Conservation (phyloP, 2,797 vertebrate genomes). For the Scolopax bukidnonensis region DNA sequence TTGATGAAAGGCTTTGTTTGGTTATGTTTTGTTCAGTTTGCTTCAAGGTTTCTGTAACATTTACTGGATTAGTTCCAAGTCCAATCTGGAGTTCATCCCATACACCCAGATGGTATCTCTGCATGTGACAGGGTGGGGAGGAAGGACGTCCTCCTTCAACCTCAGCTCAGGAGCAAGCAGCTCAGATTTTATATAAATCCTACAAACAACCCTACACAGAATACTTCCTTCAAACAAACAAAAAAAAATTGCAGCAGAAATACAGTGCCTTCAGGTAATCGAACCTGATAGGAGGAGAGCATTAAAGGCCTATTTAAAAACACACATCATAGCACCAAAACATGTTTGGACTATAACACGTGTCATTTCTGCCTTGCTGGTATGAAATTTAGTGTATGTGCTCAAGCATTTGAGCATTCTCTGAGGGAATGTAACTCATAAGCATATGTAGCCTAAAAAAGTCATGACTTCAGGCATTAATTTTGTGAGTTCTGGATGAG, state of each 20-base stretch:
- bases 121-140: neutral
- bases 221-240: neutral
- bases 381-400: neutral
- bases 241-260: neutral
- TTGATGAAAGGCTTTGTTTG: neutral
- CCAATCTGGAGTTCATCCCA: neutral
- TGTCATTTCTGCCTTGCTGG: neutral
- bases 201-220: neutral
- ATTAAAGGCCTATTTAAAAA: neutral
- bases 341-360: fast-evolving
- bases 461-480: neutral
- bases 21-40: neutral
- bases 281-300: too few relatives aligned
- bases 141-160: neutral
- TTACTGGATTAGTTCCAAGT: neutral
- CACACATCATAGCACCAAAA: neutral
- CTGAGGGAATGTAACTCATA: neutral
- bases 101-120: constrained; percentile 16
- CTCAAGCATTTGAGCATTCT: fast-evolving
- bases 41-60: neutral
- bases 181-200: neutral
- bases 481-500: neutral
- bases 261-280: neutral
- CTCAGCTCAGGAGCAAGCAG: neutral
- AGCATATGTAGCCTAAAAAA: neutral